Evolutionary conservation across 2,113 vertebrate species (phyloP).

Genomic region (Callipepla californica): DNA sequence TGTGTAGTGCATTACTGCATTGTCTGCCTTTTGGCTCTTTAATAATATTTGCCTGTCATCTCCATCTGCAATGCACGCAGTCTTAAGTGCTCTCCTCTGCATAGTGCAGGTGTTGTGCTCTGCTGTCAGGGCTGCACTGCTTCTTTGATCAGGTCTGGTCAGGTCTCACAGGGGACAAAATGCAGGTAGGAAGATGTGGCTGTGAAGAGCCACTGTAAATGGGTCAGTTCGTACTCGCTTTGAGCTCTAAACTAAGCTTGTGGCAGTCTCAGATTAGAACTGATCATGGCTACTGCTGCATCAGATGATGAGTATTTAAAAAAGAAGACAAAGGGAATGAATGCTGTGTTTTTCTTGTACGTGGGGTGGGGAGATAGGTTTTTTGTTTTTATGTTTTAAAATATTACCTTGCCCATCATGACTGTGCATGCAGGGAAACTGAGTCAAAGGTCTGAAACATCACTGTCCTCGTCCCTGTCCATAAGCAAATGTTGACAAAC

Average conservation of each 20-base stretch:
- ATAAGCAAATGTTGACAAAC: neutral
- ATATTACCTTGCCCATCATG: accelerated
- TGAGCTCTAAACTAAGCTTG: neutral
- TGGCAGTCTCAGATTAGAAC: neutral
- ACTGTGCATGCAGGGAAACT: neutral
- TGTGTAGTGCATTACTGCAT: neutral
- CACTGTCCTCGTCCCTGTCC: neutral
- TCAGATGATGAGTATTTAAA: neutral
- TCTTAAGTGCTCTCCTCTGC: neutral
- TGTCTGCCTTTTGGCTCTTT: constrained; percentile 19
- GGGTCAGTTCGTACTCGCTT: neutral
- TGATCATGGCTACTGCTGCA: neutral
- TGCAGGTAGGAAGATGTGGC: neutral
- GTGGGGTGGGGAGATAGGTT: neutral
- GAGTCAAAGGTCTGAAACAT: neutral
- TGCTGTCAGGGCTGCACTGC: neutral
- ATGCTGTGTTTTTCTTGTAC: neutral
- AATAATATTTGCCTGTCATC: neutral
- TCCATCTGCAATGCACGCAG: constrained; percentile 3
- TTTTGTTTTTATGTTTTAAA: neutral
- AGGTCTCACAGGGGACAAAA: neutral
- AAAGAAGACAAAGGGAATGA: neutral
- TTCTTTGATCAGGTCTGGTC: neutral
- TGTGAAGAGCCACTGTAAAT: neutral
- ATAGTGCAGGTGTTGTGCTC: neutral